Evolutionary conservation across 2,797 vertebrate genomes (phyloP), one percentile per base, ranked within the genome.

Genomic region (Sebastes reedi): DNA sequence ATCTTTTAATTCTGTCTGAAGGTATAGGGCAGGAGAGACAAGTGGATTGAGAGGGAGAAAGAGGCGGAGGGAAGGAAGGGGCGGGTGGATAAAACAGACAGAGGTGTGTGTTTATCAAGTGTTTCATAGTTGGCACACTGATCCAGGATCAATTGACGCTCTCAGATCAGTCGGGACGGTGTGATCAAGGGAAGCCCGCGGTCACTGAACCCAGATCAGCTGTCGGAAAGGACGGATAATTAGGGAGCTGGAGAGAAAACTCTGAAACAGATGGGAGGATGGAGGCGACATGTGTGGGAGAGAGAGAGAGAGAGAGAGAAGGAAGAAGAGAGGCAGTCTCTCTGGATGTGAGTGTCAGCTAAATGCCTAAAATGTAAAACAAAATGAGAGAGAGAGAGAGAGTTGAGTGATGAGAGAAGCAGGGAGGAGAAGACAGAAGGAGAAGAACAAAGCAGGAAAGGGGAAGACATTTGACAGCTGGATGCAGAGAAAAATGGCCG

Each of bases 151-250:
- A 93, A 86, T 88, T 87, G 81, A 75, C 6, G 4, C 68, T 11
- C 77, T 90, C 83, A 80, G 88, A 92, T 93, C 88, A 81, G 82
- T 52, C 29, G 79, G 67, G 75, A 69, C 6, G 62, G 50, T 42
- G 6, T 85, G 87, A 91, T 92, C 88, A 91, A 91, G 89, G 87
- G 69, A 90, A 70, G 75, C 75, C 80, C 1, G 68, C 34, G 83
- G 92, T 89, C 89, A 87, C 82, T 89, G 87, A 93, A 89, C 91
- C 76, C 76, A 69, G 77, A 93, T 93, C 91, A 91, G 84, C 86
- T 84, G 75, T 86, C 75, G 59, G 87, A 82, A 80, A 79, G 82
- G 79, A 83, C 29, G 56, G 85, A 85, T 91, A 92, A 92, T 92
- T 92, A 91, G 87, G 83, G 77, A 88, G 83, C 79, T 73, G 82